Evolutionary conservation across 2,113 vertebrate species (phyloP), one percentile per base, ranked within the genome.

Genomic region (Cheilinus undulatus): DNA sequence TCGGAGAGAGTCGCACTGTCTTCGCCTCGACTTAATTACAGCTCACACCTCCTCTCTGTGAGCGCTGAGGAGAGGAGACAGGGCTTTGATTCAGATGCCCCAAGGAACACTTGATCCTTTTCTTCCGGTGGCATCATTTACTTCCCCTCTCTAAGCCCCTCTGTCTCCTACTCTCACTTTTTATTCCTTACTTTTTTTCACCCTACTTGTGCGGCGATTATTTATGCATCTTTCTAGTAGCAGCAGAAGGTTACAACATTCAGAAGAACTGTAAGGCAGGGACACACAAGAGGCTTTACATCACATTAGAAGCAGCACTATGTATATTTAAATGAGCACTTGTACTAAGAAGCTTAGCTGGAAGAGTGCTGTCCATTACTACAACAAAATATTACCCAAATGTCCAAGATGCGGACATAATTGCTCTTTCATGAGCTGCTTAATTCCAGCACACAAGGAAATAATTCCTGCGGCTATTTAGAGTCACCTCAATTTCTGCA

Each of bases 1-100:
- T 86, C 65, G 0, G 80, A 86, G 88, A 83, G 58, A 68, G 70
- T 72, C 26, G 6, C 70, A 54, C 40, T 64, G 76, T 74, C 85
- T 88, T 80, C 30, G 68, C 76, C 48, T 45, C 52, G 59, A 70
- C 83, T 88, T 88, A 86, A 90, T 89, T 89, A 91, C 84, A 73
- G 78, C 84, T 76, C 84, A 67, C 84, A 82, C 73, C 81, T 80
- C 77, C 78, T 42, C 60, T 69, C 79, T 40, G 69, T 5, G 62
- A 32, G 56, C 2, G 45, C 51, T 14, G 65, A 62, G 63, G 52
- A 64, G 69, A 74, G 81, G 69, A 48, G 48, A 62, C 77, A 74
- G 61, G 62, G 65, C 85, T 90, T 89, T 91, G 87, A 87, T 91
- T 86, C 84, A 60, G 85, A 64, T 62, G 69, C 81, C 86, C 88